Percentiles rank a stretch among this genome's conserved stretches.
These are phyloP conservation scores for Xyrauchen texanus DNA, from an alignment of 2,113 vertebrate species.

Conservation along the genomic window DNA sequence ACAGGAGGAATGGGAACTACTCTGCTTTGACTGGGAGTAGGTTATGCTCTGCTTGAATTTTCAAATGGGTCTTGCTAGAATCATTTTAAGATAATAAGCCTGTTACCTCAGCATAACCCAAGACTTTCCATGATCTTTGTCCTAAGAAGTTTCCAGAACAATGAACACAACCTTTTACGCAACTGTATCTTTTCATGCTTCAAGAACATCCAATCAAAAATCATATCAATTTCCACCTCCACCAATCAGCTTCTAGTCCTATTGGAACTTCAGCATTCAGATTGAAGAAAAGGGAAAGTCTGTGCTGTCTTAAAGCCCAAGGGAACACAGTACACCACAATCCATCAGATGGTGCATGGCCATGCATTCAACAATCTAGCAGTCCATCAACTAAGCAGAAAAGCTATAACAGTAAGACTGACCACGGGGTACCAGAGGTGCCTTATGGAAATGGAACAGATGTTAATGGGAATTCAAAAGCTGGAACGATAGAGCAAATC, in stretches of 20 bases:
- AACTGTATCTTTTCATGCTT: neutral
- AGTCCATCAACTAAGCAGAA: neutral
- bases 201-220: neutral
- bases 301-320: neutral
- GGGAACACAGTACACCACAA: neutral
- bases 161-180: neutral
- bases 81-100: slow-evolving; percentile 28
- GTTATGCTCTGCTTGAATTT: slow-evolving; percentile 21
- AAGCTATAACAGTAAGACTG: neutral
- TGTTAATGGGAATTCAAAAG: too few relatives aligned
- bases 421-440: too few relatives aligned
- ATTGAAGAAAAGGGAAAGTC: neutral
- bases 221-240: neutral
- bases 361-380: slow-evolving; percentile 1
- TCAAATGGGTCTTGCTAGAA: slow-evolving; percentile 16
- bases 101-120: slow-evolving; percentile 5
- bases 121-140: slow-evolving; percentile 10
- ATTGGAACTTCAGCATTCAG: neutral
- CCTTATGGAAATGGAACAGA: too few relatives aligned
- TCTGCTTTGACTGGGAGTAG: neutral
- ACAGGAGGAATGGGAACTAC: neutral
- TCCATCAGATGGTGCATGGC: slow-evolving; percentile 1
- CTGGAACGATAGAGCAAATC: too few relatives aligned
- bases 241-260: slow-evolving; percentile 3
- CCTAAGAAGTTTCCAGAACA: neutral